Conservation (phyloP, 2,888 invertebrate species). For the Siphlonurus alternatus region DNA sequence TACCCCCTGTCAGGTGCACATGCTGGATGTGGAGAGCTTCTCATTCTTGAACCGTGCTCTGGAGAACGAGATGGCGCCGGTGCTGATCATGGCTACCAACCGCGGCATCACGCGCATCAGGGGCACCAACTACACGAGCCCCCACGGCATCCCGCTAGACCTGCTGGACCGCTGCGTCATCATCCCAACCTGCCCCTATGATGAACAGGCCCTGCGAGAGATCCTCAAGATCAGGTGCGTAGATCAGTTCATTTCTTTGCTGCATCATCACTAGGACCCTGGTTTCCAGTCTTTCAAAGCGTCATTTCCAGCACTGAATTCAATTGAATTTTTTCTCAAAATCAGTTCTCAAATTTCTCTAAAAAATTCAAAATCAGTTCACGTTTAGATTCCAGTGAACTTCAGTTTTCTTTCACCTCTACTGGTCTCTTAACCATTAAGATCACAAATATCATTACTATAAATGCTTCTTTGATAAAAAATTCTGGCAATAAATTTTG, state of each 20-base stretch:
- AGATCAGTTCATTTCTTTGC: background rate
- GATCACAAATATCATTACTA: too few species aligned
- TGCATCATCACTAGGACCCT: background rate
- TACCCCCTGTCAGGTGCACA: conserved; percentile 86
- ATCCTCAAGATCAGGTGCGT: conserved; percentile 76
- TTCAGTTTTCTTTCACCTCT: too few species aligned
- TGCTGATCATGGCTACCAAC: conserved; percentile 98
- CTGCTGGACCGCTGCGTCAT: conserved; percentile 90
- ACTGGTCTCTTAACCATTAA: too few species aligned
- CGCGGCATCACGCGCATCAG: conserved; percentile 85
- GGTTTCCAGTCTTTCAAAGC: too few species aligned
- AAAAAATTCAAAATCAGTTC: background rate
- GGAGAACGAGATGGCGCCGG: conserved; percentile 93
- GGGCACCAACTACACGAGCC: conserved; percentile 83
- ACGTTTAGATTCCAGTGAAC: too few species aligned
- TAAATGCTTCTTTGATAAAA: too few species aligned
- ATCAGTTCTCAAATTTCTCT: too few species aligned
- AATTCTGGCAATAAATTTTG: too few species aligned
- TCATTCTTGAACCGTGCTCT: conserved; percentile 93
- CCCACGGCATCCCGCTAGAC: conserved; percentile 96
- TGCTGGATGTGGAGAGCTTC: conserved; percentile 98
- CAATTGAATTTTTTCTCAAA: background rate
- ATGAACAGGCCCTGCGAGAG: conserved; percentile 74
- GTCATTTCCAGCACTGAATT: too few species aligned
- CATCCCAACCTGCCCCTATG: conserved; percentile 77